These are phyloP conservation scores for Eupelmus urozonus DNA, from an alignment of 2,888 invertebrate species.

Conservation along the genomic window DNA sequence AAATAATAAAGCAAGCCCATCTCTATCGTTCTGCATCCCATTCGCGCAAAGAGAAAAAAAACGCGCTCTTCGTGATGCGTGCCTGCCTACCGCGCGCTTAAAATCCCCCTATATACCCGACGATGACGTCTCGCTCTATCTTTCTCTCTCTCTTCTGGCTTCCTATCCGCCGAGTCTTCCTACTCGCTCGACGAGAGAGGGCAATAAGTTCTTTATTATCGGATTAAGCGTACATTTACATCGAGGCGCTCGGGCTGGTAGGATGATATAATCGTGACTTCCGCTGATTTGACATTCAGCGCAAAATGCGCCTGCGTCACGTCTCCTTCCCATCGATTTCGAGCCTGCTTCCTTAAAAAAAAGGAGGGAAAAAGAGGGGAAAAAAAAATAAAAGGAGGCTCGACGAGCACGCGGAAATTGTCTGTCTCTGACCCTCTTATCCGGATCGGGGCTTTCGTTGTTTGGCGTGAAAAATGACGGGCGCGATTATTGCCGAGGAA, in stretches of 20 bases:
- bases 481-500: too few relatives aligned
- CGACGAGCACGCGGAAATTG: conserved; percentile 21
- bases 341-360: background rate
- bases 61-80: too few relatives aligned
- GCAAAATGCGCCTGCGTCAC: conserved; percentile 19
- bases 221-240: conserved; percentile 60
- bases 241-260: conserved; percentile 24
- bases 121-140: background rate
- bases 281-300: conserved; percentile 61
- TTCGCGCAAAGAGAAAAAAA: too few relatives aligned
- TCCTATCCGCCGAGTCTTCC: conserved; percentile 19
- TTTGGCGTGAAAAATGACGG: background rate
- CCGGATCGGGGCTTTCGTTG: background rate
- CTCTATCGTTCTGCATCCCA: too few relatives aligned
- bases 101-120: background rate
- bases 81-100: background rate
- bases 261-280: conserved; percentile 61
- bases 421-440: background rate
- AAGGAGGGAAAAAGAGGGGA: too few relatives aligned
- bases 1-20: too few relatives aligned
- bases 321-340: background rate
- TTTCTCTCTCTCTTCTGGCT: background rate
- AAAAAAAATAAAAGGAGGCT: background rate
- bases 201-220: conserved; percentile 61
- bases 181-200: conserved; percentile 27